Conservation (phyloP, 1,140 invertebrate species). For the Panagrolaimus sp. region DNA sequence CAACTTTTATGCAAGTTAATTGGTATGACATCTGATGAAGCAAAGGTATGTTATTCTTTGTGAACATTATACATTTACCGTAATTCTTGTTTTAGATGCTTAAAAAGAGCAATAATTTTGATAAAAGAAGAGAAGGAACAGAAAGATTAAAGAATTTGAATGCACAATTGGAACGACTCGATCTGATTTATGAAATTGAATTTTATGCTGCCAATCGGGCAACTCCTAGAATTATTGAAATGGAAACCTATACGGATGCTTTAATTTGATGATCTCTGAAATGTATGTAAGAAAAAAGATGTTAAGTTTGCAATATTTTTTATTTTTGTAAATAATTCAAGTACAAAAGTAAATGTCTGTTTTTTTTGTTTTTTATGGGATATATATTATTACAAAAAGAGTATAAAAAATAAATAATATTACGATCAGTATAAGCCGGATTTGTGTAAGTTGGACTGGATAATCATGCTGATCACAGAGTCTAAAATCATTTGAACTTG, state of each 20-base stretch:
- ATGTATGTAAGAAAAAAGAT: no score
- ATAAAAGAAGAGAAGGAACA: not conserved
- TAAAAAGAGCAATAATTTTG: not conserved
- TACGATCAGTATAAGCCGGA: slow-evolving; percentile 38
- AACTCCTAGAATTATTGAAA: not conserved
- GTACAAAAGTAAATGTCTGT: no score
- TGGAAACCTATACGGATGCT: not conserved
- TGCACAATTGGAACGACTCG: not conserved
- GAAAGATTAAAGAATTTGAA: not conserved
- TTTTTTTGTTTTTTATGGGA: no score
- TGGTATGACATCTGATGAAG: slow-evolving; percentile 2
- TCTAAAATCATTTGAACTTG: slow-evolving; percentile 47
- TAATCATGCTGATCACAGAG: slow-evolving; percentile 47
- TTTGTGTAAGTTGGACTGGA: slow-evolving; percentile 46
- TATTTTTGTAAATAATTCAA: no score
- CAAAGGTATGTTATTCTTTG: no score
- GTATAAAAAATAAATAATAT: not conserved
- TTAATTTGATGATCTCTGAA: not conserved
- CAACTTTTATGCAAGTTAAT: not conserved
- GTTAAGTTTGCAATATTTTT: no score
- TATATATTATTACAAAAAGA: no score
- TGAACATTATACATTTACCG: no score
- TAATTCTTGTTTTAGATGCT: not conserved
- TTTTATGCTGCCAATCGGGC: not conserved
- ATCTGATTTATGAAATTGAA: slow-evolving; percentile 1